Evolutionary conservation across 2,888 invertebrate genomes (phyloP).

Genomic region (Eupithecia tripunctaria): DNA sequence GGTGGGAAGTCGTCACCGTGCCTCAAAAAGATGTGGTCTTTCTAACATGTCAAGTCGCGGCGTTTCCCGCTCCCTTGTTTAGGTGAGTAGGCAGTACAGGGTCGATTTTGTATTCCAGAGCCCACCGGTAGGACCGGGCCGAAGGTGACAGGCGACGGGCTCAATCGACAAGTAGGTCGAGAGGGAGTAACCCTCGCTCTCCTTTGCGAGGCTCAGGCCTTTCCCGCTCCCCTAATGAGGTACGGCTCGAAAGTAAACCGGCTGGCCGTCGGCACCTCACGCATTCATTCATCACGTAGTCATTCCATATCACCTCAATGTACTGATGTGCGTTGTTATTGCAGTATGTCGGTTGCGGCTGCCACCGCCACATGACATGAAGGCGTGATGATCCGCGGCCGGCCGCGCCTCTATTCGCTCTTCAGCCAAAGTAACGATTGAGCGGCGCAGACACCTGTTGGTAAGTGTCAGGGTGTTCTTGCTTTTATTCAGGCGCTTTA

Average conservation of each 20-base stretch:
- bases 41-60: constrained; percentile 88
- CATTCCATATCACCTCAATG: constrained; percentile 73
- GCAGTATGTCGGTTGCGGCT: constrained; percentile 75
- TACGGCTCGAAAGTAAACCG: constrained; percentile 72
- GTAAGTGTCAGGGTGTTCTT: constrained; percentile 84
- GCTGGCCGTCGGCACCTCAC: constrained; percentile 76
- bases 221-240: constrained; percentile 91
- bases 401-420: constrained; percentile 74
- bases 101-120: constrained; percentile 82
- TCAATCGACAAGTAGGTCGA: constrained; percentile 83
- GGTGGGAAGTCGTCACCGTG: constrained; percentile 86
- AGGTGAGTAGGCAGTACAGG: constrained; percentile 85
- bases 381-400: constrained; percentile 82
- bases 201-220: constrained; percentile 91
- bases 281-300: constrained; percentile 81
- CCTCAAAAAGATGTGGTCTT: constrained; percentile 80
- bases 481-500: constrained; percentile 80
- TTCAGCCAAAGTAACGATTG: constrained; percentile 83
- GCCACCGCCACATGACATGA: constrained; percentile 75
- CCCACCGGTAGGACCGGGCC: constrained; percentile 89
- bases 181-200: constrained; percentile 84
- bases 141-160: constrained; percentile 86
- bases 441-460: constrained; percentile 81
- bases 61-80: constrained; percentile 88
- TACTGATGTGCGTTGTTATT: constrained; percentile 82